Percentiles rank a stretch among this genome's conserved stretches.
These are phyloP conservation scores for Troglohyphantes excavatus DNA, from an alignment of 2,888 invertebrate species.

Conservation along the genomic window DNA sequence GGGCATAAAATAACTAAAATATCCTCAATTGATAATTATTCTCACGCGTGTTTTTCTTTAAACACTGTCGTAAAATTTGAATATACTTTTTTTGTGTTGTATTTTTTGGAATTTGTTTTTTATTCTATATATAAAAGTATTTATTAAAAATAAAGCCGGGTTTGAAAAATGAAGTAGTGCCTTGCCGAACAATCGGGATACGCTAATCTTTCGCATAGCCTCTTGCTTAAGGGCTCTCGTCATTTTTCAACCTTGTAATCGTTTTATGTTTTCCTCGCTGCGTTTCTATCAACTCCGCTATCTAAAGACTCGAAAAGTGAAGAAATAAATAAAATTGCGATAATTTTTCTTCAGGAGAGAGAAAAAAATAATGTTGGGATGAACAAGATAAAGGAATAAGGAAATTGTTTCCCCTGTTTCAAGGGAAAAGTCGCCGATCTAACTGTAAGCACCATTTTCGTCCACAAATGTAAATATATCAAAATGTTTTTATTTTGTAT, in stretches of 20 bases:
- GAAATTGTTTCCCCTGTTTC: background rate
- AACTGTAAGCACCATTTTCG: background rate
- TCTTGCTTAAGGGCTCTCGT: background rate
- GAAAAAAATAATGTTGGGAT: background rate
- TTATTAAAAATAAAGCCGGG: background rate
- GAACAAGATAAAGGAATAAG: background rate
- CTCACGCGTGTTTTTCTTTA: too few relatives aligned
- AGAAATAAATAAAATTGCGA: constrained; percentile 10
- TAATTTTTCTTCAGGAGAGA: constrained; percentile 66
- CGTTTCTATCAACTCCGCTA: constrained; percentile 25
- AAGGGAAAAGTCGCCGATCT: background rate
- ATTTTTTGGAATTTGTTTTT: too few relatives aligned
- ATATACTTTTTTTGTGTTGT: too few relatives aligned
- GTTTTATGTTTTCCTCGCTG: constrained; percentile 59
- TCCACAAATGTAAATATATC: background rate
- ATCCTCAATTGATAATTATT: too few relatives aligned
- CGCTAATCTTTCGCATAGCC: background rate
- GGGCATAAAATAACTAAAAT: too few relatives aligned
- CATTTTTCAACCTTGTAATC: constrained; percentile 66
- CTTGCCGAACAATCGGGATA: background rate
- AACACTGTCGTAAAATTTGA: too few relatives aligned
- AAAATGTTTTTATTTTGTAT: too few relatives aligned
- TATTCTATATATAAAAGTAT: background rate
- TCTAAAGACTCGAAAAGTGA: background rate
- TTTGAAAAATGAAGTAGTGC: background rate